Evolutionary conservation across 2,888 invertebrate species (phyloP).

Genomic region (Drepanosiphum platanoidis): DNA sequence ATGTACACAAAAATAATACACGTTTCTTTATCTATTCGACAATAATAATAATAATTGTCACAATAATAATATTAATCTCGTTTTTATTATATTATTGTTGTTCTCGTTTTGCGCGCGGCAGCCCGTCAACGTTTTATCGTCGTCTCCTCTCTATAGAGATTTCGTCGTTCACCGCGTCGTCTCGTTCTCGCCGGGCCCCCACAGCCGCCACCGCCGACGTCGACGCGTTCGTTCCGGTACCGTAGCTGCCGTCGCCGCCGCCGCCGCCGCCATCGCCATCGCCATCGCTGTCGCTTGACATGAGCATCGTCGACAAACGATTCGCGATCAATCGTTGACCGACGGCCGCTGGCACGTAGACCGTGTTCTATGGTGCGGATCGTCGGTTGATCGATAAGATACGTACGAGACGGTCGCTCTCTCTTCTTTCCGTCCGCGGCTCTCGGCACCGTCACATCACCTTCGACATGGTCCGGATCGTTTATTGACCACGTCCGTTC

Average conservation of each 20-base stretch:
- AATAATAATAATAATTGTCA: no score
- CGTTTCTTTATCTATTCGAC: not conserved
- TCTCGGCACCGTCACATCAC: not conserved
- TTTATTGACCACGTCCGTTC: no score
- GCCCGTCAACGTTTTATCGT: no score
- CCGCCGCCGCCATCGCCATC: not conserved
- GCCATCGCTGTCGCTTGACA: not conserved
- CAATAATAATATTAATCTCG: not conserved
- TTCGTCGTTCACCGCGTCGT: not conserved
- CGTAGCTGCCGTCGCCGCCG: no score
- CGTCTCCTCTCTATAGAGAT: no score
- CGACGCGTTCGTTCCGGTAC: no score
- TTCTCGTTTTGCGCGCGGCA: not conserved
- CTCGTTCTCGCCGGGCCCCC: not conserved
- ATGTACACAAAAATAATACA: not conserved
- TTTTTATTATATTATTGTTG: not conserved
- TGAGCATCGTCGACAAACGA: not conserved
- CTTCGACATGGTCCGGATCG: no score
- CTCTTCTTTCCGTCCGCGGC: not conserved
- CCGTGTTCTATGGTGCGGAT: no score
- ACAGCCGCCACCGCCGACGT: no score
- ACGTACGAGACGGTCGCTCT: not conserved
- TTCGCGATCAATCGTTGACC: not conserved
- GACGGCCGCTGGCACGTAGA: not conserved
- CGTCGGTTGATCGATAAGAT: no score